Percentiles rank a stretch among this genome's conserved stretches.
phyloP scores from a whole-genome alignment of 2,113 vertebrate genomes.

The Cardinalis cardinalis region DNA sequence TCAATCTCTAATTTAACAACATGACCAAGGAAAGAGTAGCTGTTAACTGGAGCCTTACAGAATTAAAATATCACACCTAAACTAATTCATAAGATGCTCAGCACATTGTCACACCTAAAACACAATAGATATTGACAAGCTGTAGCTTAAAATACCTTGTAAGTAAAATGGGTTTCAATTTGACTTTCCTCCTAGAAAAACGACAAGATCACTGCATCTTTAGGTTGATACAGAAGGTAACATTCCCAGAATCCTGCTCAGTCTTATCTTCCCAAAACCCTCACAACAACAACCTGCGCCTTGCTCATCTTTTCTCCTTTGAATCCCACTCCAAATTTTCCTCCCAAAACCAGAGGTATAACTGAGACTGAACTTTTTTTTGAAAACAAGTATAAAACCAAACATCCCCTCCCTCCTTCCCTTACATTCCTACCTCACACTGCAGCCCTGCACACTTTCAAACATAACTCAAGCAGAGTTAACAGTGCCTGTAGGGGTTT shows the following conservation, averaged over 20 bases:
- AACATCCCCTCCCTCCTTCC: neutral
- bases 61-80: neutral
- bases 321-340: neutral
- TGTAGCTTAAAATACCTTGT: neutral
- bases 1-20: neutral
- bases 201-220: neutral
- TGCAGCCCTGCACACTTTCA: neutral
- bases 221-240: neutral
- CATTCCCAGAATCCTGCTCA: fast-evolving
- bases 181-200: neutral
- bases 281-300: neutral
- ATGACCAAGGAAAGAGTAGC: neutral
- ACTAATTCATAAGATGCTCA: neutral
- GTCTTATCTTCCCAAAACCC: neutral
- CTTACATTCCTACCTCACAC: neutral
- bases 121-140: fast-evolving
- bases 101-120: neutral
- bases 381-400: neutral
- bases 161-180: neutral
- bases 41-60: neutral
- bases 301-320: neutral
- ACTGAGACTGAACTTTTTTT: neutral
- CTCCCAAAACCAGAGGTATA: neutral
- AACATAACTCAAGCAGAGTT: neutral
- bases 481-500: neutral